Evolutionary conservation across 1,140 invertebrate genomes (phyloP).

Genomic region (Drosophila littoralis): DNA sequence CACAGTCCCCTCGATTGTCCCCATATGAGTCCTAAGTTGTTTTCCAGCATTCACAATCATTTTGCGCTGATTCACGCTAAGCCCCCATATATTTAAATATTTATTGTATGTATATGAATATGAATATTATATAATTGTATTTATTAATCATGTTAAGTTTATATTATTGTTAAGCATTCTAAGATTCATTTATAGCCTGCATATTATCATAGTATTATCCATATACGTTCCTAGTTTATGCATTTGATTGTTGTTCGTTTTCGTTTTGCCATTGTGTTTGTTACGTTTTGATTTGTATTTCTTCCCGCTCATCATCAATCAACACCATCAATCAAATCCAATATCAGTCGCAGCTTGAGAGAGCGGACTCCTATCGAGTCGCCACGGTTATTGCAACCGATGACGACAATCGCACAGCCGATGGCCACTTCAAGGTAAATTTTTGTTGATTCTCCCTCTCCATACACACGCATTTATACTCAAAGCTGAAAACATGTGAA

Average conservation of each 20-base stretch:
- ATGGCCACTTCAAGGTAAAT: conserved; percentile 95
- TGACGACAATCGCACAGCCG: conserved; percentile 96
- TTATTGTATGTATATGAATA: not conserved
- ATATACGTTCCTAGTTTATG: conserved; percentile 31
- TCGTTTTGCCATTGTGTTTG: conserved; percentile 35
- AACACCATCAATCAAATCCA: conserved; percentile 68
- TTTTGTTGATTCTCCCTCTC: conserved; percentile 6
- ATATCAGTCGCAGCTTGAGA: conserved; percentile 90
- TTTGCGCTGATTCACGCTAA: not conserved
- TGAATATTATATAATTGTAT: not conserved
- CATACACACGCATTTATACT: conserved; percentile 13
- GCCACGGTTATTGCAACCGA: conserved; percentile 94
- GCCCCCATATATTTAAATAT: not conserved
- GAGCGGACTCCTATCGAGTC: conserved; percentile 96
- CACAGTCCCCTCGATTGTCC: conserved; percentile 21
- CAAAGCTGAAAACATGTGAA: conserved; percentile 3
- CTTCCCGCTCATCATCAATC: conserved; percentile 66
- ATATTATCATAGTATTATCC: not conserved
- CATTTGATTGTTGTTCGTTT: conserved; percentile 40
- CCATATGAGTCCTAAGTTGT: not conserved
- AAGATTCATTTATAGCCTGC: conserved; percentile 3
- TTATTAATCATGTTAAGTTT: not conserved
- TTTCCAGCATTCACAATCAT: not conserved
- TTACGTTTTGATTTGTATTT: conserved; percentile 72
- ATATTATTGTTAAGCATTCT: not conserved